Base-by-base conservation (phyloP, 2,888 invertebrate species). In the Agonopterix arenella region DNA sequence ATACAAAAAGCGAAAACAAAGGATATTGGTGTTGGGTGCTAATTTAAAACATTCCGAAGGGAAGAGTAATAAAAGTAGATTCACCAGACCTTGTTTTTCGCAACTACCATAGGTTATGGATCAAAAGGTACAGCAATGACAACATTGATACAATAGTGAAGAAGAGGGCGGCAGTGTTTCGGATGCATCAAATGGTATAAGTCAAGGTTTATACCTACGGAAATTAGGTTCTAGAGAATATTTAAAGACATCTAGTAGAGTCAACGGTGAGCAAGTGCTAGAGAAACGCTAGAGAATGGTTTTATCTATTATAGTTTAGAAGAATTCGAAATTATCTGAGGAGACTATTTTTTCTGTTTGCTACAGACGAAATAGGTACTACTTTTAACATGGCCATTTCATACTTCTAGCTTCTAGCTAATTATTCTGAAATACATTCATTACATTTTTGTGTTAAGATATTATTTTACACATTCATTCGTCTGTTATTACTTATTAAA, bases 121-220 rank as follows among this genome's bases (percentile, higher is more conserved):
- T 61, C 55, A 54, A 56, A 57, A 58, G 56, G 54, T 56, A 56
- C 57, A 57, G 74, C 68, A 76, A 71, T 73, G 72, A 84, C 80
- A 84, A 89, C 89, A 88, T 85, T 86, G 85, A 86, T 83, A 88
- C 88, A 88, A 86, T 88, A 89, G 88, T 88, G 83, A 85, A 84
- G 82, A 84, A 80, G 73, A 83, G 85, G 88, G 86, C 88, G 88
- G 88, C 83, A 86, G 82, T 78, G 72, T 69, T 73, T 81, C 76
- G 76, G 80, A 81, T 83, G 81, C 82, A 82, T 73, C 77, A 73
- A 73, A 71, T 74, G 70, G 67, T 74, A 74, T 66, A 58, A 70
- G 68, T 73, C 70, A 56, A 60, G 60, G 56, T 58, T 40, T 28
- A 40, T 13, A 11, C 43, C 43, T 43, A 43, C 11, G 43, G 43